Percentiles rank a stretch among this genome's conserved stretches.
Conservation (phyloP, 1,140 invertebrate species). For the Pseudomyrmex flavicornis region DNA sequence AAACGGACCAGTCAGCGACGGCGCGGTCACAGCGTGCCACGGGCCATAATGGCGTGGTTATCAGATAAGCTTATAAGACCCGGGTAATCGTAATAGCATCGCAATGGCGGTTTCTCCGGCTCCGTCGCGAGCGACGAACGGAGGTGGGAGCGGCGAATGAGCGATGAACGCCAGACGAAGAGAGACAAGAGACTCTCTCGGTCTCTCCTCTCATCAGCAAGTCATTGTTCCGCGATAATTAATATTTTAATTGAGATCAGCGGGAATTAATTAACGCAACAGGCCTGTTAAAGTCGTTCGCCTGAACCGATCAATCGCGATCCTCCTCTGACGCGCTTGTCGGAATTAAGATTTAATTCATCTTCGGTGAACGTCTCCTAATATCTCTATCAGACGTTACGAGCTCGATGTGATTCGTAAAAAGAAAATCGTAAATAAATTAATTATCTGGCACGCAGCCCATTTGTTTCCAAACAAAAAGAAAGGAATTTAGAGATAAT, state of each 20-base stretch:
- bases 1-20: slow-evolving; percentile 77
- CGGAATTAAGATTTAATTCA: slow-evolving; percentile 54
- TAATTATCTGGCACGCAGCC: too few relatives aligned
- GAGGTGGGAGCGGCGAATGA: slow-evolving; percentile 65
- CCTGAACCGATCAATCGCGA: slow-evolving; percentile 66
- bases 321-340: slow-evolving; percentile 53
- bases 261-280: slow-evolving; percentile 82
- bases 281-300: slow-evolving; percentile 71
- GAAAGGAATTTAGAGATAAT: not conserved
- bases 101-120: slow-evolving; percentile 75
- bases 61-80: slow-evolving; percentile 83
- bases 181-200: slow-evolving; percentile 35
- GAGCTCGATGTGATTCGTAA: slow-evolving; percentile 3
- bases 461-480: not conserved
- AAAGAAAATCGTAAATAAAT: slow-evolving; percentile 13
- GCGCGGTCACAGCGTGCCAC: slow-evolving; percentile 69
- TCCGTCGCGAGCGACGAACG: slow-evolving; percentile 53
- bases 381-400: slow-evolving; percentile 44
- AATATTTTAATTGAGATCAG: slow-evolving; percentile 85
- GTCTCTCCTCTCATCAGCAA: slow-evolving; percentile 62
- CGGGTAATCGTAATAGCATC: slow-evolving; percentile 85
- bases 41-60: slow-evolving; percentile 82
- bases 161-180: slow-evolving; percentile 51
- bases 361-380: not conserved
- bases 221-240: slow-evolving; percentile 81